Evolutionary conservation across 2,113 vertebrate genomes (phyloP).

Genomic region (Anoplopoma fimbria): DNA sequence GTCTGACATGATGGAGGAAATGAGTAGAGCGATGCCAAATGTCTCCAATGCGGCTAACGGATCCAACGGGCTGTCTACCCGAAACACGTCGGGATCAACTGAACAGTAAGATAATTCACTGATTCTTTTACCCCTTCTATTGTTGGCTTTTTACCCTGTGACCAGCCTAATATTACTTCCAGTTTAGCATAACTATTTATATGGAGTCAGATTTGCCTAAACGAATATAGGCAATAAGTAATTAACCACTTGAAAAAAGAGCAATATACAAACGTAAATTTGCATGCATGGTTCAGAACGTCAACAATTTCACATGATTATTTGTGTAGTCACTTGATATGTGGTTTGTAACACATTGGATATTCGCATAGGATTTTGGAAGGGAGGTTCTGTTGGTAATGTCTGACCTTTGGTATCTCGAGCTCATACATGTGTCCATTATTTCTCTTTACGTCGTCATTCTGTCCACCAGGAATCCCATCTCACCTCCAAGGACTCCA

Average conservation of each 20-base stretch:
- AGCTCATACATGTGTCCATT: not conserved
- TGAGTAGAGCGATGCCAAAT: slow-evolving; percentile 86
- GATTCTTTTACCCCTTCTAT: not conserved
- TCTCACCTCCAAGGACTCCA: slow-evolving; percentile 90
- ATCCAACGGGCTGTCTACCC: slow-evolving; percentile 83
- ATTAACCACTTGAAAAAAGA: not conserved
- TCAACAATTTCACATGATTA: not conserved
- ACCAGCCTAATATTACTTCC: not conserved
- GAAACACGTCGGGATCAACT: slow-evolving; percentile 83
- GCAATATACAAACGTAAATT: not conserved
- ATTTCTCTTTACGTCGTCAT: slow-evolving; percentile 20
- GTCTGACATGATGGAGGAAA: slow-evolving; percentile 86
- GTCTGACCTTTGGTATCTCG: not conserved
- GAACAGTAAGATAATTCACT: slow-evolving; percentile 86
- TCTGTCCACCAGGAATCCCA: slow-evolving; percentile 63
- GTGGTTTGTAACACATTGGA: not conserved
- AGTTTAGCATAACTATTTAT: not conserved
- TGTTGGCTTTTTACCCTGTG: not conserved
- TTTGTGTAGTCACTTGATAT: not conserved
- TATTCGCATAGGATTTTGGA: not conserved
- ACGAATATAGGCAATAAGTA: not conserved
- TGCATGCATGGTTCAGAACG: not conserved
- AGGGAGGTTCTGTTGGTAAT: not conserved
- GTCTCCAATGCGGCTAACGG: slow-evolving; percentile 81
- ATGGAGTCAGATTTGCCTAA: not conserved